A percentile compares a stretch with the other conserved stretches of the same genome.
Evolutionary conservation across 2,797 vertebrate genomes (phyloP).

Genomic region (Adelosebastes latens): DNA sequence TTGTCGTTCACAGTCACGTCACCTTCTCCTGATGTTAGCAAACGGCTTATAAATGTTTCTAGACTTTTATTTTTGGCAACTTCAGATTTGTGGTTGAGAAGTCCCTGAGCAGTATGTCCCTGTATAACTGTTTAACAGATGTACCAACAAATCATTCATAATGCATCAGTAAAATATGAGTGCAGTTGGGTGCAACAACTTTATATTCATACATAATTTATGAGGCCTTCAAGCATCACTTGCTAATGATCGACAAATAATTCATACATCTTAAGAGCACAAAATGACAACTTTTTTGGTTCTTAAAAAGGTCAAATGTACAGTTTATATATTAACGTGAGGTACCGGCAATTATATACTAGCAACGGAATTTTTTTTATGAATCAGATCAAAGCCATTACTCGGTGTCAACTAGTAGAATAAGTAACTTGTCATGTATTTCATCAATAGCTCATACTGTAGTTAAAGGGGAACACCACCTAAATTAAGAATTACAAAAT

Average conservation of each 20-base stretch:
- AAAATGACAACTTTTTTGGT: background rate
- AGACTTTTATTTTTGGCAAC: background rate
- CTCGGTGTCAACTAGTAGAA: background rate
- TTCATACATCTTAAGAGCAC: constrained; percentile 13
- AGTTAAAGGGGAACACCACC: background rate
- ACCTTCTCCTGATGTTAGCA: background rate
- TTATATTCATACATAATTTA: constrained; percentile 42
- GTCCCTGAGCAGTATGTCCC: background rate
- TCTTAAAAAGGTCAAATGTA: background rate
- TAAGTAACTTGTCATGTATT: background rate
- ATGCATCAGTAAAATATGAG: constrained; percentile 42
- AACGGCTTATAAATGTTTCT: background rate
- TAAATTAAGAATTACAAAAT: no score
- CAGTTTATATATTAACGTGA: background rate
- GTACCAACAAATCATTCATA: constrained; percentile 41
- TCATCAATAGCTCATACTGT: background rate
- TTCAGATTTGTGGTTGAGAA: background rate
- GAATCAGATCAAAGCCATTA: background rate
- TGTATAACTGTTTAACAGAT: constrained; percentile 33
- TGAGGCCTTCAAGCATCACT: constrained; percentile 27
- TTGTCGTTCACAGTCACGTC: background rate
- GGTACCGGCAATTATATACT: background rate
- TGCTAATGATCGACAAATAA: constrained; percentile 41
- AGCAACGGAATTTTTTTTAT: background rate
- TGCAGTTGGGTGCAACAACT: constrained; percentile 24